These are phyloP conservation scores for Harpalus rufipes DNA, from an alignment of 2,888 invertebrate species.

Conservation along the genomic window DNA sequence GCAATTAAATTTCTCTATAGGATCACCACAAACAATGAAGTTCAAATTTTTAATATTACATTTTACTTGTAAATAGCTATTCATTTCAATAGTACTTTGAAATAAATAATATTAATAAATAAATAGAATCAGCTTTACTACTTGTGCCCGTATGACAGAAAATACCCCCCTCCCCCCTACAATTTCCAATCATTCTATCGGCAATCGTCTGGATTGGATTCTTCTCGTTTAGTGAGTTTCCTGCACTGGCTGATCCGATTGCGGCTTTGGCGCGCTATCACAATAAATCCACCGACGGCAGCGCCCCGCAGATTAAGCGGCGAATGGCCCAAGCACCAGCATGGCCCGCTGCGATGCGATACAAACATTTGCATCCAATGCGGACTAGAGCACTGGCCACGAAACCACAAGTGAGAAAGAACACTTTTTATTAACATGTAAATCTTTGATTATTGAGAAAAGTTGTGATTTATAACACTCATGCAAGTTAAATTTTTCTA, in stretches of 20 bases:
- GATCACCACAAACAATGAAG: no score
- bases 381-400: no score
- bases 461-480: neutral
- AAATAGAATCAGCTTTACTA: no score
- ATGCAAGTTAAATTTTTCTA: neutral
- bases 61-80: no score
- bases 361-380: no score
- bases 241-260: slow-evolving; percentile 74
- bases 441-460: neutral
- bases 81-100: no score
- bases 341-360: neutral
- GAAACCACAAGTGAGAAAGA: no score
- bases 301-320: slow-evolving; percentile 24
- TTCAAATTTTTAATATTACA: no score
- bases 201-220: neutral
- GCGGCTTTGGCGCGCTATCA: slow-evolving; percentile 76
- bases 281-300: slow-evolving; percentile 75
- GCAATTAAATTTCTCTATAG: no score
- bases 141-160: no score
- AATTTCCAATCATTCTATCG: slow-evolving; percentile 1
- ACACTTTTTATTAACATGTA: neutral
- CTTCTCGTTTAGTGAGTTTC: neutral
- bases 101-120: no score
- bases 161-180: neutral
- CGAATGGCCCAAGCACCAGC: neutral